Evolutionary conservation across 2,113 vertebrate species (phyloP).

Genomic region (Poecilia latipinna): DNA sequence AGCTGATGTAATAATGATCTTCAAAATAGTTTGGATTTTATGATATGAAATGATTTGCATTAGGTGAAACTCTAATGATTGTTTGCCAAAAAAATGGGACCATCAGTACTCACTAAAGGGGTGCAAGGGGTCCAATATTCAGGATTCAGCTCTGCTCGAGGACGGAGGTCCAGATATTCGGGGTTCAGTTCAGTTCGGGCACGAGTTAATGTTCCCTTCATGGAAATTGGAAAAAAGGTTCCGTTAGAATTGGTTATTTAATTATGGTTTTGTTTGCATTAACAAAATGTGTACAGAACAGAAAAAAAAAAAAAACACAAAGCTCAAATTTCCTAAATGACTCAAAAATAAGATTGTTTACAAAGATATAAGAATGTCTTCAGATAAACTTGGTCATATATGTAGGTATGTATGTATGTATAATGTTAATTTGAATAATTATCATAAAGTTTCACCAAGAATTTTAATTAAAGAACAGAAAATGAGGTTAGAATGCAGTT

Average conservation of each 20-base stretch:
- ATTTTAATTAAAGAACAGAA: conserved; percentile 33
- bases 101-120: conserved; percentile 83
- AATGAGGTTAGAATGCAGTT: conserved; percentile 49
- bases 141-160: conserved; percentile 83
- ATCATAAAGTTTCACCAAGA: conserved; percentile 20
- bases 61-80: conserved; percentile 43
- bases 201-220: conserved; percentile 83
- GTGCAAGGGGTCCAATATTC: conserved; percentile 87
- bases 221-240: conserved; percentile 66
- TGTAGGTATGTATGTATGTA: neutral
- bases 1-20: conserved; percentile 28
- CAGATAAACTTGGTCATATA: neutral
- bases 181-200: conserved; percentile 85
- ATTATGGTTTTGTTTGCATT: neutral
- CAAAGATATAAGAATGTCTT: neutral
- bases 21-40: conserved; percentile 19
- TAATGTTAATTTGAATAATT: conserved; percentile 25
- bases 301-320: neutral
- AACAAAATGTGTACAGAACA: neutral
- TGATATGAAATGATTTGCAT: conserved; percentile 35
- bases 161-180: conserved; percentile 86
- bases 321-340: neutral
- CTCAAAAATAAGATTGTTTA: no score
- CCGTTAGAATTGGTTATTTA: conserved; percentile 54
- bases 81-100: conserved; percentile 52